Conservation (phyloP, 2,888 invertebrate genomes). For the Pollenia amentaria region DNA sequence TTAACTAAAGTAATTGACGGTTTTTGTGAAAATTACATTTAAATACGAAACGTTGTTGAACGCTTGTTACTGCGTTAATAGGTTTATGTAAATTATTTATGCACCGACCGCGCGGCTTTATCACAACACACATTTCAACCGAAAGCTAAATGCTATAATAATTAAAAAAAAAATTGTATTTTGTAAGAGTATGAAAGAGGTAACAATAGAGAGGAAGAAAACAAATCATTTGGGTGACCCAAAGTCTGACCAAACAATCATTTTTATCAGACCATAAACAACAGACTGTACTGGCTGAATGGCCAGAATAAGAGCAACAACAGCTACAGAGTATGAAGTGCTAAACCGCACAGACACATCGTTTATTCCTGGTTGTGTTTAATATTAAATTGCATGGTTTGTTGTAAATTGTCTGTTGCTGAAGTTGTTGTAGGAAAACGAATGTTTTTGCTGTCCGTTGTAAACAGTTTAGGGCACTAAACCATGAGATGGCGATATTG, state of each 20-base stretch:
- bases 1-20: constrained; percentile 62
- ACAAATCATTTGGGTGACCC: constrained; percentile 56
- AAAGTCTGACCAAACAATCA: constrained; percentile 67
- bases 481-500: not conserved
- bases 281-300: constrained; percentile 44
- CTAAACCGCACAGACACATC: constrained; percentile 53
- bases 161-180: constrained; percentile 16
- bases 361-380: constrained; percentile 48
- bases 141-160: constrained; percentile 45
- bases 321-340: constrained; percentile 34
- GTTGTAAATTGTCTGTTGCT: constrained; percentile 29
- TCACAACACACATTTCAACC: constrained; percentile 22
- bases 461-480: constrained; percentile 37
- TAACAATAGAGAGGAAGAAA: not conserved
- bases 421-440: constrained; percentile 7
- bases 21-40: constrained; percentile 67
- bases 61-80: constrained; percentile 70
- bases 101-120: constrained; percentile 23
- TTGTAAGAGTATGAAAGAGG: not conserved
- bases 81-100: constrained; percentile 72
- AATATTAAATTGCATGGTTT: constrained; percentile 36
- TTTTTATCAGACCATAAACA: constrained; percentile 70
- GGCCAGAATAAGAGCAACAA: not conserved
- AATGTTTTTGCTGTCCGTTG: constrained; percentile 16
- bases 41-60: constrained; percentile 27